A percentile compares a stretch with the other conserved stretches of the same genome.
phyloP scores from a whole-genome alignment of 2,797 vertebrate species.

The Hippoglossus hippoglossus region DNA sequence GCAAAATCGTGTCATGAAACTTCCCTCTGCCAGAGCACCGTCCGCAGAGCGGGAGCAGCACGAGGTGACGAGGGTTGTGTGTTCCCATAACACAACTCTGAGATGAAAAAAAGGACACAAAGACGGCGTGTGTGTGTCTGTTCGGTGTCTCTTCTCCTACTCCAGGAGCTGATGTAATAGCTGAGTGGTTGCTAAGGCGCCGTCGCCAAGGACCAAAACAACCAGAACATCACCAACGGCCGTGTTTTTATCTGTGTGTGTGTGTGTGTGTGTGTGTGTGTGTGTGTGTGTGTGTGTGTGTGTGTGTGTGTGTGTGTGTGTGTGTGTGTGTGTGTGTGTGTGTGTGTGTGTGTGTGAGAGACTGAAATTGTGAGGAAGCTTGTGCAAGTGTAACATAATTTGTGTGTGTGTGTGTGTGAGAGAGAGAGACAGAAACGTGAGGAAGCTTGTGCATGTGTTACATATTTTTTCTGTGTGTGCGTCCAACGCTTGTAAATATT shows the following conservation, averaged over 20 bases:
- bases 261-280: slow-evolving; percentile 3
- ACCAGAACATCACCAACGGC: slow-evolving; percentile 29
- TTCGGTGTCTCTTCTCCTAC: slow-evolving; percentile 30
- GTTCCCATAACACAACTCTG: not conserved
- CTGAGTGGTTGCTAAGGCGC: slow-evolving; percentile 58
- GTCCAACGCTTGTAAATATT: slow-evolving; percentile 86
- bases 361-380: no score
- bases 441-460: slow-evolving; percentile 19
- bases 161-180: slow-evolving; percentile 61
- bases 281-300: no score
- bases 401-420: not conserved
- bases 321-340: slow-evolving; percentile 13
- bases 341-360: no score
- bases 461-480: not conserved
- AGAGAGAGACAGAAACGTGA: slow-evolving; percentile 26
- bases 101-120: not conserved
- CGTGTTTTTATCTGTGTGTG: not conserved
- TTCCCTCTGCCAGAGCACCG: slow-evolving; percentile 28
- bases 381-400: no score
- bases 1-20: slow-evolving; percentile 36
- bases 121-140: slow-evolving; percentile 16
- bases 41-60: not conserved
- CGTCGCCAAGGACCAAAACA: slow-evolving; percentile 65
- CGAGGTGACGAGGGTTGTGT: slow-evolving; percentile 1
- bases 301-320: not conserved